Base-by-base conservation (phyloP, 2,888 invertebrate genomes). In the Clepsis dumicolana region DNA sequence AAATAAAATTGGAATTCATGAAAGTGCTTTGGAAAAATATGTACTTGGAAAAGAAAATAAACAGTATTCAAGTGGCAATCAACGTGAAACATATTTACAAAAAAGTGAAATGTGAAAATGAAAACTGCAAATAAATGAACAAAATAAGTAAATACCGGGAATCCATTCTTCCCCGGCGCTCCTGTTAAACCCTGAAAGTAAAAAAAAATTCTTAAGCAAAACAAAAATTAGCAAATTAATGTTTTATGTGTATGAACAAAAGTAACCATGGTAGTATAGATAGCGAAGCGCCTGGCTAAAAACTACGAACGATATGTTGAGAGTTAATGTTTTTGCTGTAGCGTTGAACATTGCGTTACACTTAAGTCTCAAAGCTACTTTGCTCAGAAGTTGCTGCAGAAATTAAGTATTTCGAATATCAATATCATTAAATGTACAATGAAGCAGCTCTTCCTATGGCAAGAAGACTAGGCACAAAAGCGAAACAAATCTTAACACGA, bases 101-200 rank as follows among this genome's bases (percentile, higher is more conserved):
- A 73, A 64, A 38, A 25, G 16, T 24, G 59, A 71, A 77, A 70
- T 69, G 12, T 72, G 88, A 87, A 88, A 83, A 69, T 50, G 86
- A 88, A 89, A 91, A 88, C 89, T 88, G 89, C 94, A 94, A 74
- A 75, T 63, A 70, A 70, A 74, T 69, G 73, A 85, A 89, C 89
- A 87, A 81, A 74, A 73, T 78, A 91, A 91, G 92, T 91, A 94
- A 78, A 75, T 91, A 97, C 97, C 96, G 97, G 97, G 95, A 97
- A 97, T 94, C 97, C 97, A 90, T 97, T 97, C 94, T 97, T 97
- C 89, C 97, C 97, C 80, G 96, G 95, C 84, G 96, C 95, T 87
- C 97, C 97, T 88, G 96, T 94, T 83, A 95, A 93, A 87, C 97
- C 97, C 97, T 97, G 95, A 78, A 86, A 94, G 79, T 71, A 77